phyloP scores from a whole-genome alignment of 2,113 vertebrate genomes.

The Mirounga angustirostris region DNA sequence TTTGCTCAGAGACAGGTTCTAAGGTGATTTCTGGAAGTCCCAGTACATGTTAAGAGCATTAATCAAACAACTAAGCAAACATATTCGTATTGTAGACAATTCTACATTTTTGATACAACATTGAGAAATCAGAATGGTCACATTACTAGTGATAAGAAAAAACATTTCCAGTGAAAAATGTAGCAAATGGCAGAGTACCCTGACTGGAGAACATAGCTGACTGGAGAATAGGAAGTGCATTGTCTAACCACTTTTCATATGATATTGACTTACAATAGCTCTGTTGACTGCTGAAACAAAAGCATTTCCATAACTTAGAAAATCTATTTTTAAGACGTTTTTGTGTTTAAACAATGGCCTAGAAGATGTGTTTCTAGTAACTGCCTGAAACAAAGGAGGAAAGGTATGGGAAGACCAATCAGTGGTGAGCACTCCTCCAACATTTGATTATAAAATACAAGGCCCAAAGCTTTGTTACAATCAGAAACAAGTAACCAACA shows the following conservation, averaged over 20 bases:
- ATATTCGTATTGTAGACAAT: constrained; percentile 1
- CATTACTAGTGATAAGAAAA: constrained; percentile 36
- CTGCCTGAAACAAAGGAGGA: background rate
- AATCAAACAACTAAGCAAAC: background rate
- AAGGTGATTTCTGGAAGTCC: background rate
- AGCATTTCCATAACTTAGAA: constrained; percentile 32
- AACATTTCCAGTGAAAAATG: background rate
- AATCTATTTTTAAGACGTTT: constrained; percentile 34
- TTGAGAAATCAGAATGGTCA: background rate
- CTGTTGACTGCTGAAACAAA: constrained; percentile 14
- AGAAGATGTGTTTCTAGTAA: background rate
- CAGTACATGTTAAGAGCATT: background rate
- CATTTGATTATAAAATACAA: background rate
- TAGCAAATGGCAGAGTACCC: background rate
- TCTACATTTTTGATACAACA: background rate
- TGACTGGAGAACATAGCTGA: background rate
- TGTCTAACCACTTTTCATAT: background rate
- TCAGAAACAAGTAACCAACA: background rate
- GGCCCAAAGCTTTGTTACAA: background rate
- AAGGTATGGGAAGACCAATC: background rate
- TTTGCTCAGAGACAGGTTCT: background rate
- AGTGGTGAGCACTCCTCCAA: background rate
- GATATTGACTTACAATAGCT: background rate
- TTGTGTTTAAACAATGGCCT: constrained; percentile 13
- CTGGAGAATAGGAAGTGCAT: constrained; percentile 2